A percentile compares a stretch with the other conserved stretches of the same genome.
These are phyloP conservation scores for Hystrix cristata DNA, from an alignment of 2,113 vertebrate genomes.

Conservation along the genomic window DNA sequence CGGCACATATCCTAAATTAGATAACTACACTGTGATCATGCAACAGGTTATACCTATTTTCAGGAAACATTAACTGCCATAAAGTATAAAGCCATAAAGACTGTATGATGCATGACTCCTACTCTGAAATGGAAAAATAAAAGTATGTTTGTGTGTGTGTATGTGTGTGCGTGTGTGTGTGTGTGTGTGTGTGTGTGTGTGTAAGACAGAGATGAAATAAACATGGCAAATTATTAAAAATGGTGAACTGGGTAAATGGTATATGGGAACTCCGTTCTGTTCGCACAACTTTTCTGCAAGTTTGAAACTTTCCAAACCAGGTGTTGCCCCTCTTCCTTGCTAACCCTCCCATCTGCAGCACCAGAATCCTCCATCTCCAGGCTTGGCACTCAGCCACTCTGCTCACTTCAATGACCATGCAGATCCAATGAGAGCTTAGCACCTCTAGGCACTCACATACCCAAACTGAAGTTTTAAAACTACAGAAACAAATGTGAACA, in stretches of 20 bases:
- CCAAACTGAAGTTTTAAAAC: slow-evolving; percentile 10
- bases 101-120: background rate
- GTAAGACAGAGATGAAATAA: background rate
- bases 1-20: background rate
- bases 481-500: background rate
- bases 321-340: background rate
- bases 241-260: background rate
- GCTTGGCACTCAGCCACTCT: background rate
- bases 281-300: background rate
- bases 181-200: background rate
- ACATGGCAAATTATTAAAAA: background rate
- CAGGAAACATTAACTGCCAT: background rate
- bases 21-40: background rate
- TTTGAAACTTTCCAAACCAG: slow-evolving; percentile 37
- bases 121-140: slow-evolving; percentile 27
- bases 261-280: background rate
- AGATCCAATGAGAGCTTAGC: background rate
- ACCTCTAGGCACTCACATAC: background rate
- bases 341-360: background rate
- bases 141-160: background rate
- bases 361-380: background rate
- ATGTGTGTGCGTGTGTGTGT: background rate
- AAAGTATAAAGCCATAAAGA: background rate
- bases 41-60: background rate
- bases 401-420: background rate